Evolutionary conservation across 2,797 vertebrate genomes (phyloP).

Genomic region (Natrix natrix): DNA sequence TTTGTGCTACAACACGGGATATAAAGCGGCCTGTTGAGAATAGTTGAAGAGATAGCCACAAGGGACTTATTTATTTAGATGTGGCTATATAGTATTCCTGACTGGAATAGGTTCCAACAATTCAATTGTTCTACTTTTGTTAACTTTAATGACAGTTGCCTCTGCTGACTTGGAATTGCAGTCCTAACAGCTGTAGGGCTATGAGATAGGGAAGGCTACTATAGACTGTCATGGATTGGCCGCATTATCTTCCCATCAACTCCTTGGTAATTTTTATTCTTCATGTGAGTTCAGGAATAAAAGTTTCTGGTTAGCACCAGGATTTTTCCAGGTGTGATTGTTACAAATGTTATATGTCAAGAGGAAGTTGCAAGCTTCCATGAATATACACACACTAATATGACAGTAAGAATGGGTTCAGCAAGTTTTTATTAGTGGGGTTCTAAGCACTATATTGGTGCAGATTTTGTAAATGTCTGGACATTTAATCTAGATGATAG

Average conservation of each 20-base stretch:
- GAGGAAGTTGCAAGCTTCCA: background rate
- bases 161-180: too few species aligned
- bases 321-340: background rate
- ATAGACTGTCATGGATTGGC: background rate
- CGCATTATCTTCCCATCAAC: background rate
- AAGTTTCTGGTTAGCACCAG: background rate
- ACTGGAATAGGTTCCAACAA: background rate
- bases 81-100: background rate
- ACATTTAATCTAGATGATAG: background rate
- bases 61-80: background rate
- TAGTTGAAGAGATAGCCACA: background rate
- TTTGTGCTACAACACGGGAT: background rate
- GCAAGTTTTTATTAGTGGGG: background rate
- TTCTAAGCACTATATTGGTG: background rate
- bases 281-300: background rate
- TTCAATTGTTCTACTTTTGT: background rate
- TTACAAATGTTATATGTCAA: background rate
- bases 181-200: background rate
- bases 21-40: background rate
- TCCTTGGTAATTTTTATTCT: background rate
- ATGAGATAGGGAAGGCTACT: background rate
- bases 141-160: background rate
- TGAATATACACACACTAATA: background rate
- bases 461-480: background rate
- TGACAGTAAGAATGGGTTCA: background rate